Percentiles rank a stretch among this genome's conserved stretches.
Evolutionary conservation across 2,797 vertebrate genomes (phyloP).

Genomic region (Propithecus perrieri): DNA sequence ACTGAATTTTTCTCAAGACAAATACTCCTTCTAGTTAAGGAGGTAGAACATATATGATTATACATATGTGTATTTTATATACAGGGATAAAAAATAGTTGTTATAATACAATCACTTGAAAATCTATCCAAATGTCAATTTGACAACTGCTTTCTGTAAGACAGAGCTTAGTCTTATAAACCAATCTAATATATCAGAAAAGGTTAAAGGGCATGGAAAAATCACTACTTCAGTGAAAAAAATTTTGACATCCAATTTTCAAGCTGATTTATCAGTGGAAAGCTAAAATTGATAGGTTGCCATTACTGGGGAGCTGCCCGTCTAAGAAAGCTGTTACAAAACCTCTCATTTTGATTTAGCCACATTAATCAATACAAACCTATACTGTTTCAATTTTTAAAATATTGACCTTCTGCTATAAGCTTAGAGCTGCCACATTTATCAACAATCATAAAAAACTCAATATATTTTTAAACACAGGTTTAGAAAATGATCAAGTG

Average conservation of each 20-base stretch:
- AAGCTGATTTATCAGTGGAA: conserved; percentile 99
- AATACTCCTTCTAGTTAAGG: conserved; percentile 29
- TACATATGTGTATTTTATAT: neutral
- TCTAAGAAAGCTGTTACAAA: conserved; percentile 96
- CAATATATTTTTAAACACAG: conserved; percentile 83
- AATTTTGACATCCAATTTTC: conserved; percentile 99
- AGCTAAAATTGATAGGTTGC: conserved; percentile 99
- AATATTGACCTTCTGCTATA: conserved; percentile 97
- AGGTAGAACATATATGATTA: neutral
- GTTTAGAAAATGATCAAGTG: conserved; percentile 69
- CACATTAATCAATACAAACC: conserved; percentile 96
- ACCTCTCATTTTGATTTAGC: conserved; percentile 97
- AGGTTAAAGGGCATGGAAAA: conserved; percentile 94
- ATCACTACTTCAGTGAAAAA: conserved; percentile 92
- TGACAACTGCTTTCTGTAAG: conserved; percentile 90
- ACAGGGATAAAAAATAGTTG: conserved; percentile 61
- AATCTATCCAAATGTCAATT: conserved; percentile 87
- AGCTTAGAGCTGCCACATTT: conserved; percentile 93
- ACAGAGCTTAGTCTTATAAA: conserved; percentile 95
- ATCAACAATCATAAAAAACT: conserved; percentile 92
- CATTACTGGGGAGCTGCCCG: conserved; percentile 94
- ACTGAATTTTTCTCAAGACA: conserved; percentile 59
- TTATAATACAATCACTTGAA: conserved; percentile 82
- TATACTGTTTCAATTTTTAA: conserved; percentile 99
- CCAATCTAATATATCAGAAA: conserved; percentile 91